Percentiles rank a stretch among this genome's conserved stretches.
These are phyloP conservation scores for Amblyteles armatorius DNA, from an alignment of 2,888 invertebrate species.

Conservation along the genomic window DNA sequence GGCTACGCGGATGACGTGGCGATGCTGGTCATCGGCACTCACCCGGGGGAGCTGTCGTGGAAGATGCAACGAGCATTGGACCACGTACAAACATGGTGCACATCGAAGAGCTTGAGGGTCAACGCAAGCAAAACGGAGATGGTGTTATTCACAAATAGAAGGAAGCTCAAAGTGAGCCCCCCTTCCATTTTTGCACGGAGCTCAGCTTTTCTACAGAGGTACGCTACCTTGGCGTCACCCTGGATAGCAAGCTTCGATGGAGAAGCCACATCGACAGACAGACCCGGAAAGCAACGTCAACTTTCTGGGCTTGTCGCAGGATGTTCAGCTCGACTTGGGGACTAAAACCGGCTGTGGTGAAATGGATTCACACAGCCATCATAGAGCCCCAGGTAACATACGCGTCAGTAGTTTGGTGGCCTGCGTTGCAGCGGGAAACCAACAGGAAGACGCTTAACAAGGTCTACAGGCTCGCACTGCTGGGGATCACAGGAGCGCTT, in stretches of 20 bases:
- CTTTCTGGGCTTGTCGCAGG: conserved; percentile 44
- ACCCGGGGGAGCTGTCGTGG: too few species aligned
- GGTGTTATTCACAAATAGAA: conserved; percentile 13
- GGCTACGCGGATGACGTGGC: conserved; percentile 24
- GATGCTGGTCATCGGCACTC: too few species aligned
- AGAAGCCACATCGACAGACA: conserved; percentile 38
- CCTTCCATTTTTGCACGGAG: conserved; percentile 14
- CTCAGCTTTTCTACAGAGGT: background rate
- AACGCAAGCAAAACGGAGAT: background rate
- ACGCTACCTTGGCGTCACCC: background rate
- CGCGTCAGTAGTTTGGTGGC: too few species aligned
- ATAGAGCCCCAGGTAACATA: conserved; percentile 12
- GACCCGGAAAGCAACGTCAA: conserved; percentile 24
- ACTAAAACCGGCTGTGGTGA: conserved; percentile 53
- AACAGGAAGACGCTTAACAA: too few species aligned
- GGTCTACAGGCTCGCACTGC: too few species aligned
- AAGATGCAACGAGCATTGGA: too few species aligned
- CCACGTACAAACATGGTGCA: too few species aligned
- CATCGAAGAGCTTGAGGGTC: too few species aligned
- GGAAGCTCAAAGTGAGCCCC: conserved; percentile 15
- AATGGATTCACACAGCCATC: conserved; percentile 8
- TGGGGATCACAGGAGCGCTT: too few species aligned
- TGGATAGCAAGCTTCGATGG: conserved; percentile 16
- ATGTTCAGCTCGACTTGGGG: conserved; percentile 60
- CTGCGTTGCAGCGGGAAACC: too few species aligned